Evolutionary conservation across 92 coral and sea anemone genomes (phyloP), one percentile per base, ranked within the genome.

Genomic region (Zoanthus solanderi): DNA sequence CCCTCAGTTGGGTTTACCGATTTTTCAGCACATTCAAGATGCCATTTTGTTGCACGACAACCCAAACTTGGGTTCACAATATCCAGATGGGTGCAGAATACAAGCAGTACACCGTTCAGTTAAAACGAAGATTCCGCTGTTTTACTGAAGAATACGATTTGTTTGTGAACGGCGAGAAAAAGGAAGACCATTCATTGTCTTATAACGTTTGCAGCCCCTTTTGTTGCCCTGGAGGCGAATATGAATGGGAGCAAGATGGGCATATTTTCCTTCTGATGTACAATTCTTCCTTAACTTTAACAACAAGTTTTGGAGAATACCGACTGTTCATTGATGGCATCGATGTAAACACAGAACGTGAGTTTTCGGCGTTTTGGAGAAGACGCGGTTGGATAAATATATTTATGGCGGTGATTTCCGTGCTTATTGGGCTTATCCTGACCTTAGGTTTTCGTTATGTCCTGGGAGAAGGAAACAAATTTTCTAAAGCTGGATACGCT

Each of bases 151-250:
- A 87, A 23, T 94, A 93, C 86, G 90, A 90, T 37, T 78, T 96
- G 86, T 93, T 92, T 79, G 98, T 94, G 11, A 95, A 96, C 65
- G 92, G 91, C 46, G 89, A 84, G 42, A 93, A 89, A 73, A 58
- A 79, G 11, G 98, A 96, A 37, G 88, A 86, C 75, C 92, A 93
- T 54, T 60, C 61, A 2, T 86, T 96, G 77, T 87, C 90, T 18
- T 95, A 90, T 92, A 96, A 96, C 50, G 95, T 98, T 0, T 96
- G 98, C 68, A 96, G 98, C 53, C 98, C 98, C 4, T 90, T 96
- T 6, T 96, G 98, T 17, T 96, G 95, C 83, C 57, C 86, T 34
- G 96, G 98, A 46, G 98, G 98, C 0, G 74, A 69, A 11, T 94
- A 86, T 84, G 98, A 91, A 18, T 96, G 98, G 98, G 92, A 93